These are phyloP conservation scores for Bombyx mori DNA, from an alignment of 1,140 invertebrate species.

Conservation along the genomic window DNA sequence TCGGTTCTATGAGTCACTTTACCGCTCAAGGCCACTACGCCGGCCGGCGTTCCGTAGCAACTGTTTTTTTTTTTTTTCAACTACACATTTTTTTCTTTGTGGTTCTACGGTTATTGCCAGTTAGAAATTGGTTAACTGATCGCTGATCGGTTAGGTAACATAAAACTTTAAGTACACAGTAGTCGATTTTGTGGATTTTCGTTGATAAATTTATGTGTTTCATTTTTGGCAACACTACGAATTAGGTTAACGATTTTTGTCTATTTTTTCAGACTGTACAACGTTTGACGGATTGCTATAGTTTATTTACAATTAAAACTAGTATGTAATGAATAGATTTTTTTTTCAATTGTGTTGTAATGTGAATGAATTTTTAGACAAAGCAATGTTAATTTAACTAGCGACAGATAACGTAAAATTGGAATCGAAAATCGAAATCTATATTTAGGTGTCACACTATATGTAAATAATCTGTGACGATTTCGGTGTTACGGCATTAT, in stretches of 20 bases:
- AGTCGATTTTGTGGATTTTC: background rate
- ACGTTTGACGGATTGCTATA: too few species aligned
- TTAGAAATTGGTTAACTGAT: constrained; percentile 7
- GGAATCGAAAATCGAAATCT: too few species aligned
- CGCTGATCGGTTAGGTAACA: too few species aligned
- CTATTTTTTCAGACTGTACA: background rate
- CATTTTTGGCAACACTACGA: background rate
- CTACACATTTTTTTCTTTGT: constrained; percentile 32
- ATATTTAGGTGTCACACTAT: too few species aligned
- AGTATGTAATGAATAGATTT: too few species aligned
- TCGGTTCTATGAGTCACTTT: constrained; percentile 30
- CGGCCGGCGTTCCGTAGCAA: constrained; percentile 55
- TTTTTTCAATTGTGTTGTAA: too few species aligned
- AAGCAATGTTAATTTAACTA: too few species aligned
- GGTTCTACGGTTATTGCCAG: constrained; percentile 12
- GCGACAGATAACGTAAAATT: too few species aligned
- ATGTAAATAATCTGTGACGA: too few species aligned
- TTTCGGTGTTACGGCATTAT: too few species aligned
- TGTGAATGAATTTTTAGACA: too few species aligned
- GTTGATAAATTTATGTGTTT: background rate
- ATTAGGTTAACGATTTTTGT: constrained; percentile 1
- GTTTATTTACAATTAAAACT: too few species aligned
- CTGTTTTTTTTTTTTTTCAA: constrained; percentile 40
- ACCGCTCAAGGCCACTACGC: constrained; percentile 40
- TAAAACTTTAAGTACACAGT: background rate